Evolutionary conservation across 2,888 invertebrate species (phyloP), one percentile per base, ranked within the genome.

Genomic region (Syrphus vitripennis): DNA sequence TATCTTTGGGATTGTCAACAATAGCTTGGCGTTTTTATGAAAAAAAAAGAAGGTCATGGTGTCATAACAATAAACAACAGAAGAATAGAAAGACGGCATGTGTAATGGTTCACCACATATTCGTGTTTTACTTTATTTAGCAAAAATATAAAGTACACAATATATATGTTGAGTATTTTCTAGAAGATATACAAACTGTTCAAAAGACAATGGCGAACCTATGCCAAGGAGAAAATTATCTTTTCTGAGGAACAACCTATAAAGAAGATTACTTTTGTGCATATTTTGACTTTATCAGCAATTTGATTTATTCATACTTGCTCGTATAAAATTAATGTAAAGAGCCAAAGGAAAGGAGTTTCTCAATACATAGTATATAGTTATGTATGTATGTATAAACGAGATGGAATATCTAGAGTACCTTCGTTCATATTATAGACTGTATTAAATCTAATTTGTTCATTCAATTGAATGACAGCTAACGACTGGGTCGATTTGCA

Each of bases 1-100:
- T 74, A 74, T 80, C 80, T 67, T 40, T 59, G 37, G 59, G 40
- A 53, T 61, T 74, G 50, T 50, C 53, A 61, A 80, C 74, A 74
- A 74, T 40, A 69, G 74, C 26, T 26, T 69, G 59, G 26, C 19
- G 26, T 42, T 53, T 50, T 59, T 74, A 65, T 57, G 16, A 50
- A 42, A 55, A 57, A 34, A 42, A 50, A 61, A 40, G 37, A 67
- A 67, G 74, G 80, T 74, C 74, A 74, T 57, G 74, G 16, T 29
- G 50, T 19, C 67, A 67, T 59, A 42, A 74, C 67, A 80, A 69
- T 61, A 59, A 69, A 40, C n/a, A 42, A 37, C 21, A 19, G 21
- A 61, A 40, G 61, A 37, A 61, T 24, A 21, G 16, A 37, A 61
- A 37, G 14, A 40, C 5, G 21, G n/a, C 24, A 57, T 57, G 19